phyloP scores from a whole-genome alignment of 2,888 invertebrate genomes.

The Cephus pulcher region DNA sequence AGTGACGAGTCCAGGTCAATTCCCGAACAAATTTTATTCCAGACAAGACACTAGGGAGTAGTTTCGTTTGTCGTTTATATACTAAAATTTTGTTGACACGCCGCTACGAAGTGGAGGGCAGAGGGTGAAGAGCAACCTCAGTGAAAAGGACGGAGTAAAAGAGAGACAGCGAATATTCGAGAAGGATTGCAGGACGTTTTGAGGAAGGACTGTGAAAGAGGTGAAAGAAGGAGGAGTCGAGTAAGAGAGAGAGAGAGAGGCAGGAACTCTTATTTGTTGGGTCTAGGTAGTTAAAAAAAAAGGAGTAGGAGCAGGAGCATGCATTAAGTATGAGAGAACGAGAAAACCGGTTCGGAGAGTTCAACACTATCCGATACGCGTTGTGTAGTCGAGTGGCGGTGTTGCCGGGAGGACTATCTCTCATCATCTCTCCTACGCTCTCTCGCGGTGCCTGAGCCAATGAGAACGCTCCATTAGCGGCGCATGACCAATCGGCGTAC shows the following conservation, averaged over 20 bases:
- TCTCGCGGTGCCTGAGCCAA: not conserved
- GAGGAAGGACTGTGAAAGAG: not conserved
- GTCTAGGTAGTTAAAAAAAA: slow-evolving; percentile 11
- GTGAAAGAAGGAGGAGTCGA: not conserved
- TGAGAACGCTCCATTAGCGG: not conserved
- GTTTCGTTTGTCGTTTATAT: too few relatives aligned
- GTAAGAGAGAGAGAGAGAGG: slow-evolving; percentile 8
- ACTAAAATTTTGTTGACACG: too few relatives aligned
- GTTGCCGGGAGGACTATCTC: not conserved
- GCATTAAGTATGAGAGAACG: slow-evolving; percentile 23
- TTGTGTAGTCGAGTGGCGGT: not conserved
- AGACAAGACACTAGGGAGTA: too few relatives aligned
- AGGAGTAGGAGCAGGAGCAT: slow-evolving; percentile 2
- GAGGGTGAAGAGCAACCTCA: not conserved
- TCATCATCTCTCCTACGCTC: not conserved
- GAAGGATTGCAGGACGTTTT: not conserved
- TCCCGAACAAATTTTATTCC: too few relatives aligned
- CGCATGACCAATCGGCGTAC: not conserved
- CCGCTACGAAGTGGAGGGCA: too few relatives aligned
- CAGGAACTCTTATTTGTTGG: slow-evolving; percentile 28
- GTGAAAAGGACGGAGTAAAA: not conserved
- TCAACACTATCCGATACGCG: slow-evolving; percentile 17
- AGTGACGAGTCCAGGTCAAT: too few relatives aligned
- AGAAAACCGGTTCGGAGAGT: slow-evolving; percentile 26
- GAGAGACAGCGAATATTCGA: not conserved